Percentiles rank a stretch among this genome's conserved stretches.
phyloP scores from a whole-genome alignment of 2,797 vertebrate species.

The Delichon dasypus region DNA sequence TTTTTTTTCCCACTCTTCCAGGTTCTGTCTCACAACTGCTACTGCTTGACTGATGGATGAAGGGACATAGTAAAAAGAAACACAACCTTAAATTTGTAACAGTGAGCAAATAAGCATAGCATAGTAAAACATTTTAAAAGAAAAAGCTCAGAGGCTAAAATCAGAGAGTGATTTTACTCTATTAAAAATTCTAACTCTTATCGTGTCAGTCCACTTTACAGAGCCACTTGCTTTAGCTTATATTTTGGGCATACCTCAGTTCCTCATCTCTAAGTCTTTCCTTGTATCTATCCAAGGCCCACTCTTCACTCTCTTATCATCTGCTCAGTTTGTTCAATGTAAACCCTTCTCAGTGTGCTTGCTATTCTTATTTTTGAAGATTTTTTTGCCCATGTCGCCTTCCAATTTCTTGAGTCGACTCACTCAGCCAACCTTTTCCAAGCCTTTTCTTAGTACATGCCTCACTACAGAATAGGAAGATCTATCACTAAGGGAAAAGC shows the following conservation, averaged over 20 bases:
- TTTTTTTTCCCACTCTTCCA: conserved; percentile 40
- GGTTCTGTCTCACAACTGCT: conserved; percentile 67
- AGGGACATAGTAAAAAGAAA: conserved; percentile 43
- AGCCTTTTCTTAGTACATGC: conserved; percentile 40
- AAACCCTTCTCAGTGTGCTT: conserved; percentile 1
- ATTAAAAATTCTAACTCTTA: background rate
- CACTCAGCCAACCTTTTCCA: conserved; percentile 49
- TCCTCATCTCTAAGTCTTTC: conserved; percentile 8
- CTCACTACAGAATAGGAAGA: conserved; percentile 19
- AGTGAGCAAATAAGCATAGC: conserved; percentile 43
- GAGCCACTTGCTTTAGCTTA: background rate
- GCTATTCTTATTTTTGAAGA: conserved; percentile 23
- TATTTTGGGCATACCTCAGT: conserved; percentile 22
- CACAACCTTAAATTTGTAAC: conserved; percentile 40
- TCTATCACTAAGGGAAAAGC: conserved; percentile 26
- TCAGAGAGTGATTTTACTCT: conserved; percentile 2
- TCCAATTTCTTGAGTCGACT: conserved; percentile 43
- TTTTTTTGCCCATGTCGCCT: background rate
- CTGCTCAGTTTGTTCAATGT: background rate
- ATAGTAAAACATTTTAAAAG: background rate
- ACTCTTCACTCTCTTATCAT: conserved; percentile 18
- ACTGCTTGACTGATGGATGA: conserved; percentile 58
- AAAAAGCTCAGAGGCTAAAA: conserved; percentile 22
- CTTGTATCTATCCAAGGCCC: conserved; percentile 9
- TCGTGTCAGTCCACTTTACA: background rate